Percentiles rank a stretch among this genome's conserved stretches.
phyloP scores from a whole-genome alignment of 2,113 vertebrate species.

The Aspidoscelis tigris region DNA sequence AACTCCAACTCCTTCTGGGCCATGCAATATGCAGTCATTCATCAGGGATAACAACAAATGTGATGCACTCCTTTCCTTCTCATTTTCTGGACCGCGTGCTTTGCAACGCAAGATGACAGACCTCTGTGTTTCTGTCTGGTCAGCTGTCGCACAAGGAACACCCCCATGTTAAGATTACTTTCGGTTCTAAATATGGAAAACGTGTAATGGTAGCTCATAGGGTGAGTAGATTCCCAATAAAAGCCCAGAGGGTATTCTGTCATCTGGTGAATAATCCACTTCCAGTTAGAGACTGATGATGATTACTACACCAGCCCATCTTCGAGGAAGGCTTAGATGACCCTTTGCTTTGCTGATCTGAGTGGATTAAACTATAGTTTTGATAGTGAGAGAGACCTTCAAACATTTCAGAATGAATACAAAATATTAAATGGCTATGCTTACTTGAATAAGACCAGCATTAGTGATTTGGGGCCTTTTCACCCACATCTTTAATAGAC shows the following conservation, averaged over 20 bases:
- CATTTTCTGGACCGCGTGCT: neutral
- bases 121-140: neutral
- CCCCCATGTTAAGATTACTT: neutral
- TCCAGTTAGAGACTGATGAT: neutral
- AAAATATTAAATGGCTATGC: no score
- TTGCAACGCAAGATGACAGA: neutral
- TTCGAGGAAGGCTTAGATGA: neutral
- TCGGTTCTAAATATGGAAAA: slow-evolving; percentile 14
- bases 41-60: neutral
- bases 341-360: neutral
- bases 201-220: neutral
- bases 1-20: neutral
- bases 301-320: neutral
- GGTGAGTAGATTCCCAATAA: neutral
- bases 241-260: neutral
- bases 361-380: neutral
- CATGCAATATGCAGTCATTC: neutral
- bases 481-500: neutral
- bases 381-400: neutral
- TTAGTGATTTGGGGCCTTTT: no score
- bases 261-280: neutral
- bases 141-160: slow-evolving; percentile 23
- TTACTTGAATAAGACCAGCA: no score
- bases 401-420: neutral
- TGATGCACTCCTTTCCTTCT: neutral